Percentiles rank a stretch among this genome's conserved stretches.
phyloP scores from a whole-genome alignment of 1,140 invertebrate genomes.

The Penaeus chinensis region DNA sequence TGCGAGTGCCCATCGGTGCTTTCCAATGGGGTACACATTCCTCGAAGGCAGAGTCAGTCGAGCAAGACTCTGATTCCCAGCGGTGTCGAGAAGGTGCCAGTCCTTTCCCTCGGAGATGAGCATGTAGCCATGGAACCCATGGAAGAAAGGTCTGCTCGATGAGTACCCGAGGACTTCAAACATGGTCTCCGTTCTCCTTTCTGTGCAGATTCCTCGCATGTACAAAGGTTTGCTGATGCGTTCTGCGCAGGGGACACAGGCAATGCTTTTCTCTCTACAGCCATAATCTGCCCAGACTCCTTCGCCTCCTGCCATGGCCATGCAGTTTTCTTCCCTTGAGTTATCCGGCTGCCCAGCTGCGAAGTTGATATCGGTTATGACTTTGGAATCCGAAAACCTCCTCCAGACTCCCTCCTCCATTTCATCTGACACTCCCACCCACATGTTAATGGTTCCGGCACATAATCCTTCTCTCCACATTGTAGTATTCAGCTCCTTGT shows the following conservation, averaged over 20 bases:
- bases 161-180: constrained; percentile 18
- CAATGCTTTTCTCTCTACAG: not conserved
- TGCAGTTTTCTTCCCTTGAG: constrained; percentile 15
- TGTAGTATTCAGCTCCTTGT: not conserved
- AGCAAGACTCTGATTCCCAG: not conserved
- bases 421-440: constrained; percentile 24
- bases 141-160: constrained; percentile 30
- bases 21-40: constrained; percentile 32
- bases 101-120: constrained; percentile 2
- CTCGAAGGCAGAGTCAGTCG: constrained; percentile 15
- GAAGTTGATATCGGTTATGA: not conserved
- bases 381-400: not conserved
- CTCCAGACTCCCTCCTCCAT: constrained; percentile 22
- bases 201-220: constrained; percentile 2
- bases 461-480: constrained; percentile 2
- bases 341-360: not conserved
- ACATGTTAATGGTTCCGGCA: not conserved
- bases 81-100: constrained; percentile 34
- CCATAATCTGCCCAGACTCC: constrained; percentile 9
- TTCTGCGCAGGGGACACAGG: constrained; percentile 2
- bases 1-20: constrained; percentile 24
- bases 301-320: not conserved
- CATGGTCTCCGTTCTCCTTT: constrained; percentile 6
- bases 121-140: constrained; percentile 39
- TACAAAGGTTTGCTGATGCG: not conserved